These are phyloP conservation scores for Drosophila kurseongensis DNA, from an alignment of 1,140 invertebrate genomes.

Conservation along the genomic window DNA sequence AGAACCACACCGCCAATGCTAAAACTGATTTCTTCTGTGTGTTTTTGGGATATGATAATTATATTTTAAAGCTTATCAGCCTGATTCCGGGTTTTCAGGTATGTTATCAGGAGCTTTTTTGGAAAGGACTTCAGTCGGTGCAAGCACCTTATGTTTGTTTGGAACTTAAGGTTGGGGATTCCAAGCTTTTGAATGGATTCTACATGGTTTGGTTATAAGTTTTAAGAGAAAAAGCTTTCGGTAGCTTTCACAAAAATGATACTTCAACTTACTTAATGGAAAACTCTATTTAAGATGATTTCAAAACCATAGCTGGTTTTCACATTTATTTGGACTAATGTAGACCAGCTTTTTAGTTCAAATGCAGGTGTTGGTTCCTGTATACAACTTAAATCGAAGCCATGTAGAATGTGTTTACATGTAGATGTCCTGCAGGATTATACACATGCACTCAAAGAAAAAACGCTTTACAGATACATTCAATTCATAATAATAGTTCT, in stretches of 20 bases:
- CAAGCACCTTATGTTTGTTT: background rate
- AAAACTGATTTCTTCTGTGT: constrained; percentile 18
- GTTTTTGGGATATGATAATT: constrained; percentile 47
- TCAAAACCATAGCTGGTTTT: background rate
- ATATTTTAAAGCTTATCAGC: constrained; percentile 37
- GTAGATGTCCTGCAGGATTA: background rate
- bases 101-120: background rate
- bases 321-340: background rate
- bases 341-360: background rate
- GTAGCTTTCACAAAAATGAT: background rate
- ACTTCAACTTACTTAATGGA: too few relatives aligned
- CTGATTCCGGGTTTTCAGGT: constrained; percentile 15
- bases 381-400: background rate
- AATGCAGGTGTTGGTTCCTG: background rate
- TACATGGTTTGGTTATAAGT: background rate
- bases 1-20: constrained; percentile 21
- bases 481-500: too few relatives aligned
- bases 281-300: too few relatives aligned
- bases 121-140: background rate
- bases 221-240: background rate
- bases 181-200: background rate
- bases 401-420: background rate
- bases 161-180: background rate
- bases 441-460: constrained; percentile 4
- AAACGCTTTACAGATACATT: too few relatives aligned